Conservation (phyloP, 1,140 invertebrate genomes). For the Cyrtorhinus lividipennis region DNA sequence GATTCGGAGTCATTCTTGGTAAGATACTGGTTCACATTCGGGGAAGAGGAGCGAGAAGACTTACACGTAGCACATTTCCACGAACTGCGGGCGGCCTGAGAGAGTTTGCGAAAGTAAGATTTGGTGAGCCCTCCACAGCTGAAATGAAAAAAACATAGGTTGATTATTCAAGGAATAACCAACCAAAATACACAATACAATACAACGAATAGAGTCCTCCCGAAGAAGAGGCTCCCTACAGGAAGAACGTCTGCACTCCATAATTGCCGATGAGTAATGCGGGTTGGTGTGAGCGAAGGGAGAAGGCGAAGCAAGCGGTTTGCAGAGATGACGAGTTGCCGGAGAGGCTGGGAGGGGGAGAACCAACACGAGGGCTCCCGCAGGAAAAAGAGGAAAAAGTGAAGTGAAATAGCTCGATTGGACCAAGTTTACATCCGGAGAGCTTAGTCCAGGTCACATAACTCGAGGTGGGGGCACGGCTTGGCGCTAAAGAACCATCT, state of each 20-base stretch:
- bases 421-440: too few species aligned
- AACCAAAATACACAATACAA: too few species aligned
- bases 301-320: not conserved
- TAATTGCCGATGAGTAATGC: not conserved
- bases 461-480: too few species aligned
- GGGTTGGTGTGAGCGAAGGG: not conserved
- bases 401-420: too few species aligned
- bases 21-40: not conserved
- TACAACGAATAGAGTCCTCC: too few species aligned
- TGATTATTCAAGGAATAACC: too few species aligned
- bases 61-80: not conserved
- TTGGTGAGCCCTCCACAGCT: not conserved
- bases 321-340: not conserved
- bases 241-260: not conserved
- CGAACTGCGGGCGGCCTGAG: not conserved
- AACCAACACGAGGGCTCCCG: too few species aligned
- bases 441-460: too few species aligned
- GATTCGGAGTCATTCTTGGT: not conserved
- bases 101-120: not conserved
- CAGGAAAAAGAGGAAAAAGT: too few species aligned
- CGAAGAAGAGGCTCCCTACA: too few species aligned
- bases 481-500: too few species aligned
- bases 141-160: not conserved
- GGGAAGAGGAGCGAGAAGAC: not conserved
- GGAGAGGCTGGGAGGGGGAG: too few species aligned